Percentiles rank a stretch among this genome's conserved stretches.
Evolutionary conservation across 2,888 invertebrate species (phyloP).

Genomic region (Sminthurinus aureus): DNA sequence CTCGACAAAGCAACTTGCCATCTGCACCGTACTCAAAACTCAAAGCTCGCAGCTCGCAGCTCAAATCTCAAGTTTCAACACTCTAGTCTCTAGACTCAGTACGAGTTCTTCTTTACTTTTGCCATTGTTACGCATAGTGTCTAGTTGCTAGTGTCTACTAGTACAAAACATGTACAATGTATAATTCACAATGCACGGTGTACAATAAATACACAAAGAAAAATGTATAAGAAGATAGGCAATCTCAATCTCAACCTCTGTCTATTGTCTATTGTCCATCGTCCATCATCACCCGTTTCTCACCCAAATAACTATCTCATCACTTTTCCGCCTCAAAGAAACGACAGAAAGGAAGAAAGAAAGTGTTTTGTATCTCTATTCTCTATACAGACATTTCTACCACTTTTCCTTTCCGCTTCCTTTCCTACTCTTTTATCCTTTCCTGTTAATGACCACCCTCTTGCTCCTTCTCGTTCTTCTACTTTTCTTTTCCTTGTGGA

Average conservation of each 20-base stretch:
- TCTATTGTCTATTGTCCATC: background rate
- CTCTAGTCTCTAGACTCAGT: no score
- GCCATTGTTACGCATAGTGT: no score
- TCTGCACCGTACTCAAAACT: slow-evolving; percentile 14
- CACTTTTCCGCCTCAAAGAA: background rate
- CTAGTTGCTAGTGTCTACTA: no score
- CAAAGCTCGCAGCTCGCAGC: slow-evolving; percentile 15
- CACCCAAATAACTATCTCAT: background rate
- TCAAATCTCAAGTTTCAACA: background rate
- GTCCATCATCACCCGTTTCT: background rate
- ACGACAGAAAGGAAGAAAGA: no score
- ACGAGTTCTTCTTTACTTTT: no score
- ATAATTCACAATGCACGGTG: no score
- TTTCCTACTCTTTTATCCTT: no score
- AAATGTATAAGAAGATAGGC: background rate
- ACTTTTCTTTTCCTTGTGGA: background rate
- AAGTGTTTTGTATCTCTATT: no score
- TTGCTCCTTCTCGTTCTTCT: background rate
- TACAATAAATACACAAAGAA: no score
- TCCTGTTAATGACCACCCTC: background rate
- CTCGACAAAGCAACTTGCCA: slow-evolving; percentile 17
- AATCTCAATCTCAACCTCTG: background rate
- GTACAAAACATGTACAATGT: no score
- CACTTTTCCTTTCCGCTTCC: no score
- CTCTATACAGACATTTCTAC: no score